Conservation (phyloP, 2,113 vertebrate species). For the Stigmatopora argus region DNA sequence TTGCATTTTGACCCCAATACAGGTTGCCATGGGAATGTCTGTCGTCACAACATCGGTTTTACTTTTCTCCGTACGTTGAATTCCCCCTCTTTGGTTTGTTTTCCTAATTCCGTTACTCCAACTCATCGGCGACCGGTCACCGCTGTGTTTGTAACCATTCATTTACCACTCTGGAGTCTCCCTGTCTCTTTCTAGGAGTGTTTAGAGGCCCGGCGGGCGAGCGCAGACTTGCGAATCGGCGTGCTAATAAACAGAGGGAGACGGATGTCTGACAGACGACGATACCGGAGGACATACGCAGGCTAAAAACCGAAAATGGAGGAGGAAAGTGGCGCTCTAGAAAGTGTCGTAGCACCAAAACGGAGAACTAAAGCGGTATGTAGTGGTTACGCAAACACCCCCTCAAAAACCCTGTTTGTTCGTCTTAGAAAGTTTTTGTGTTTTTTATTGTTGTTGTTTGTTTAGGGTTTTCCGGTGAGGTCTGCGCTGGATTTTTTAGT, state of each 20-base stretch:
- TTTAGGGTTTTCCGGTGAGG: not conserved
- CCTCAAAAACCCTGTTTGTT: not conserved
- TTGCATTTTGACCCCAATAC: not conserved
- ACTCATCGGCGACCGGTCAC: no score
- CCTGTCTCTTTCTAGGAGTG: conserved; percentile 7
- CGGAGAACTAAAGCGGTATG: not conserved
- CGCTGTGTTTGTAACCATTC: not conserved
- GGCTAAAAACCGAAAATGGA: conserved; percentile 5
- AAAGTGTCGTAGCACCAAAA: not conserved
- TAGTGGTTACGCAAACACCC: conserved; percentile 16
- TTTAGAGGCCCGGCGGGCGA: conserved; percentile 41
- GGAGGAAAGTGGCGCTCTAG: conserved; percentile 3
- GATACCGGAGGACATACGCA: conserved; percentile 20
- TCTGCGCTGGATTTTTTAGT: no score
- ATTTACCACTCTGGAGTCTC: conserved; percentile 30
- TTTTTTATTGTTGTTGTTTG: not conserved
- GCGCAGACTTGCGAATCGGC: conserved; percentile 32
- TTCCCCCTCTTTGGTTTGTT: no score
- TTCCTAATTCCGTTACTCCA: no score
- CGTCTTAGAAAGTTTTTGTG: not conserved
- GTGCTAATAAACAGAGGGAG: conserved; percentile 39
- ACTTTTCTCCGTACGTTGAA: not conserved
- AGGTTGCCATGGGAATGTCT: not conserved
- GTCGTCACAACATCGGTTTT: not conserved
- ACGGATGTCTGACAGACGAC: conserved; percentile 12